Percentiles rank a stretch among this genome's conserved stretches.
Conservation (phyloP, 1,140 invertebrate genomes). For the Camponotus pennsylvanicus region DNA sequence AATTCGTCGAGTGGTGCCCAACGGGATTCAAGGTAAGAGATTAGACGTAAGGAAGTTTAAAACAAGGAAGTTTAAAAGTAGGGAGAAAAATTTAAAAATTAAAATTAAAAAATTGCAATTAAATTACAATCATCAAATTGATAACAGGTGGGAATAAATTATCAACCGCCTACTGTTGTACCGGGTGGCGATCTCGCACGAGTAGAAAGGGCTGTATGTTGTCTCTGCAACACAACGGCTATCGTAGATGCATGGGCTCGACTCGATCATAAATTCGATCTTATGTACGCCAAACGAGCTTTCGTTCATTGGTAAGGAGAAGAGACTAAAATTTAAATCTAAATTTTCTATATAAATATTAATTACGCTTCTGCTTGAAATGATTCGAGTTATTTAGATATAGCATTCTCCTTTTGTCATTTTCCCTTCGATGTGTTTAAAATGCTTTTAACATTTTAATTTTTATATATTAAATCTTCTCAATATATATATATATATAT, state of each 20-base stretch:
- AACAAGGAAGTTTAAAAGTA: background rate
- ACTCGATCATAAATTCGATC: constrained; percentile 91
- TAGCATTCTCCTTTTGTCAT: no score
- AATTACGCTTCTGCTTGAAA: no score
- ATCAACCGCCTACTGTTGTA: constrained; percentile 92
- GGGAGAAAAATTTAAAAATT: background rate
- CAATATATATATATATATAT: no score
- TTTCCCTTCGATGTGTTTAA: no score
- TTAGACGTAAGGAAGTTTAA: background rate
- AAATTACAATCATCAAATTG: background rate
- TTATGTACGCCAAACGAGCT: constrained; percentile 92
- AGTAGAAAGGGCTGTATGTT: constrained; percentile 89
- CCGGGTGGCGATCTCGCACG: constrained; percentile 91
- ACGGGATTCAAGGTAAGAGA: constrained; percentile 86
- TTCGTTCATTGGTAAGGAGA: constrained; percentile 92
- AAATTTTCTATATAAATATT: no score
- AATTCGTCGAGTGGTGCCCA: constrained; percentile 90
- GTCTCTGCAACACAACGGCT: constrained; percentile 92
- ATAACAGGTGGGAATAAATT: constrained; percentile 88
- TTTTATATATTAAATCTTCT: no score
- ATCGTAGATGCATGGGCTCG: constrained; percentile 92
- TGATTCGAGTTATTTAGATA: no score
- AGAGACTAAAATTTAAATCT: no score
- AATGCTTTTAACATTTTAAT: no score
- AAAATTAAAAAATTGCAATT: background rate